Conservation (phyloP, 2,797 vertebrate genomes). For the Serranus cabrilla region DNA sequence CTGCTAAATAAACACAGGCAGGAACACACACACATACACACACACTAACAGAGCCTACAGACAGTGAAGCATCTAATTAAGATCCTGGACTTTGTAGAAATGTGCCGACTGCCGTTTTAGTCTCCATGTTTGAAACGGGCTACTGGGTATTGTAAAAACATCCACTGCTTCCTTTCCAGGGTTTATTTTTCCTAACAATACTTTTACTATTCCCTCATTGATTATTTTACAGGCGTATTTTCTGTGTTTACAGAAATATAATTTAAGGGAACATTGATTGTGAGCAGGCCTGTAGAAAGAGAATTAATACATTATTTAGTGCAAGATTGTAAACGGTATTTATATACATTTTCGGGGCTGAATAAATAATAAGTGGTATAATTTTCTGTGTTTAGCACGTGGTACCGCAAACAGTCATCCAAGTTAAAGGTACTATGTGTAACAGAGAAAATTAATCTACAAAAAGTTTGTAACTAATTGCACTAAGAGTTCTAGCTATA, state of each 20-base stretch:
- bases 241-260: slow-evolving; percentile 5
- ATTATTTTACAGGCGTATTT: slow-evolving; percentile 24
- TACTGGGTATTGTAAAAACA: slow-evolving; percentile 54
- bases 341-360: not conserved
- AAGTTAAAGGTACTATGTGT: no score
- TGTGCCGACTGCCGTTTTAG: slow-evolving; percentile 55
- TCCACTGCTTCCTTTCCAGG: slow-evolving; percentile 22
- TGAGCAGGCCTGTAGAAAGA: slow-evolving; percentile 3
- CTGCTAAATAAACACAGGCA: slow-evolving; percentile 34
- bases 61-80: slow-evolving; percentile 71
- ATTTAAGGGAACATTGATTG: slow-evolving; percentile 15
- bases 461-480: no score
- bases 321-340: not conserved
- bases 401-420: no score
- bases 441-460: no score
- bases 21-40: slow-evolving; percentile 21
- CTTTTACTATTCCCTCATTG: slow-evolving; percentile 24
- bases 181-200: slow-evolving; percentile 37
- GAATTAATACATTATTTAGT: slow-evolving; percentile 2
- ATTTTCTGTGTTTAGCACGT: not conserved
- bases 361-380: slow-evolving; percentile 9
- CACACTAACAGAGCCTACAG: slow-evolving; percentile 48
- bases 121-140: slow-evolving; percentile 37
- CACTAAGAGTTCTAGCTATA: no score
- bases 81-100: slow-evolving; percentile 60